Evolutionary conservation across 2,888 invertebrate genomes (phyloP).

Genomic region (Germaria angustata): DNA sequence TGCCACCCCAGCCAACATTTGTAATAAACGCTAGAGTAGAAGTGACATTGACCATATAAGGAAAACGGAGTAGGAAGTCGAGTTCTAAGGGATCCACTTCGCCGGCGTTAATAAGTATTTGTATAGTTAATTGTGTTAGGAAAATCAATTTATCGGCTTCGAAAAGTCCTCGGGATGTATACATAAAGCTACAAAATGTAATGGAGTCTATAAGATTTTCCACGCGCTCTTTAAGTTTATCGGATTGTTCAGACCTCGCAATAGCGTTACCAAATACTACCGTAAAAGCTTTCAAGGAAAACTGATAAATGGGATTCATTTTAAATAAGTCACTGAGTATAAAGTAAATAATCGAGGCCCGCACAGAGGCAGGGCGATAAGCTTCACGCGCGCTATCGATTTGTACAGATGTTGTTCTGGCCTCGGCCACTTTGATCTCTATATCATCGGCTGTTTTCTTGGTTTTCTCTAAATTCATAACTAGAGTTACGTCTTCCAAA

Average conservation of each 20-base stretch:
- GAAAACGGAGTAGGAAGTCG: conserved; percentile 93
- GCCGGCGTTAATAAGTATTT: conserved; percentile 82
- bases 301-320: conserved; percentile 97
- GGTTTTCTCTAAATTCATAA: conserved; percentile 95
- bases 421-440: conserved; percentile 91
- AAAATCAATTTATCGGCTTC: conserved; percentile 95
- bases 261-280: conserved; percentile 92
- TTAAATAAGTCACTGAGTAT: conserved; percentile 94
- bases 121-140: conserved; percentile 91
- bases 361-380: conserved; percentile 90
- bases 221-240: conserved; percentile 87
- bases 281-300: conserved; percentile 95
- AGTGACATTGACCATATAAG: conserved; percentile 86
- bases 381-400: conserved; percentile 95
- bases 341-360: conserved; percentile 95
- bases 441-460: conserved; percentile 96
- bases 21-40: conserved; percentile 92
- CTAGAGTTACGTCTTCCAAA: conserved; percentile 92
- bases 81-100: conserved; percentile 88
- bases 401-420: conserved; percentile 90
- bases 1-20: conserved; percentile 90
- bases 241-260: conserved; percentile 84
- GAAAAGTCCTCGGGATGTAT: conserved; percentile 94
- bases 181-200: conserved; percentile 91
- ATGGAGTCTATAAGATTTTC: conserved; percentile 91